Evolutionary conservation across 2,113 vertebrate genomes (phyloP).

Genomic region (Ciconia boyciana): DNA sequence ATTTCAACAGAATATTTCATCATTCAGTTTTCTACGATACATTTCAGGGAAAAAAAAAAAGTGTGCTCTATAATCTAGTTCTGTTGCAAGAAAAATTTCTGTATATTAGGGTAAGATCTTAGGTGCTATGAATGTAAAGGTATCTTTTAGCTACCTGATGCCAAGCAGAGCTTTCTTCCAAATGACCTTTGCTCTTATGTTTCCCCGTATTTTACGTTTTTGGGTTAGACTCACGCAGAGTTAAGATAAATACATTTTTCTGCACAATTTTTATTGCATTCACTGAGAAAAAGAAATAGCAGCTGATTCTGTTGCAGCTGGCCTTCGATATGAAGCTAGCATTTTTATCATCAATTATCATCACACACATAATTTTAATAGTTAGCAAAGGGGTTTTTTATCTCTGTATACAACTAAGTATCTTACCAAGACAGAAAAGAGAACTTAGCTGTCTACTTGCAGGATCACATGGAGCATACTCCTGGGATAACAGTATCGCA

Average conservation of each 20-base stretch:
- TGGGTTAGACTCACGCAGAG: not conserved
- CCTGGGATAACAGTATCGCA: not conserved
- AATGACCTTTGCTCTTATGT: not conserved
- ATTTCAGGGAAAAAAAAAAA: not conserved
- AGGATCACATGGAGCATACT: not conserved
- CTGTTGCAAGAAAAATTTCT: not conserved
- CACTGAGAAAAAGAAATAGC: not conserved
- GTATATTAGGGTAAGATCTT: not conserved
- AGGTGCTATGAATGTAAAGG: not conserved
- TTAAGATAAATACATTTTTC: not conserved
- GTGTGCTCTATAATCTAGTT: not conserved
- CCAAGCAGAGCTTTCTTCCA: not conserved
- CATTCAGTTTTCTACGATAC: not conserved
- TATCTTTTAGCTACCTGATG: not conserved
- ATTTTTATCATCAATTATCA: not conserved
- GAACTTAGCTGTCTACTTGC: not conserved
- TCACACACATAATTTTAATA: not conserved
- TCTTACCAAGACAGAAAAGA: not conserved
- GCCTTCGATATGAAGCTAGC: rapidly evolving
- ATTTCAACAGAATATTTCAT: not conserved
- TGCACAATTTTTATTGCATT: not conserved
- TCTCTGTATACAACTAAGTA: not conserved
- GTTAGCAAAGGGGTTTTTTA: not conserved
- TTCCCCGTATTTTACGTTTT: not conserved
- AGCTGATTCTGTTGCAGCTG: not conserved